These are phyloP conservation scores for Ptychadena robeensis DNA, from an alignment of 2,797 vertebrate genomes.

Conservation along the genomic window DNA sequence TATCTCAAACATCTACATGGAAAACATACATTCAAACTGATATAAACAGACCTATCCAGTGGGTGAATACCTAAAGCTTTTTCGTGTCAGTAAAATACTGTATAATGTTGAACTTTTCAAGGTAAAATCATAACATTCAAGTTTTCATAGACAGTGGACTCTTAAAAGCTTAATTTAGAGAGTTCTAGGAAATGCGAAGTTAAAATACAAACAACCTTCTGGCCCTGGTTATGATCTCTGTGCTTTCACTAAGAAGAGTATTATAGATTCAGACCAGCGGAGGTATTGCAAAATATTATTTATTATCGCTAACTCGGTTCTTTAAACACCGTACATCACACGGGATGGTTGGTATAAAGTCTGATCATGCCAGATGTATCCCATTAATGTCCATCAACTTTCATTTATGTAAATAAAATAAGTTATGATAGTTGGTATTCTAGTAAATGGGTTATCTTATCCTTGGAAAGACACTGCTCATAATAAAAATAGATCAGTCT, in stretches of 20 bases:
- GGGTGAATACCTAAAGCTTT: constrained; percentile 49
- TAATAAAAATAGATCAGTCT: no score
- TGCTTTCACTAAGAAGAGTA: neutral
- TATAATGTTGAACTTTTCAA: constrained; percentile 39
- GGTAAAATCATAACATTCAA: constrained; percentile 59
- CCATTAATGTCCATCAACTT: neutral
- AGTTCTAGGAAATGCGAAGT: neutral
- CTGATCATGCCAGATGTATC: neutral
- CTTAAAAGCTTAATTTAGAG: constrained; percentile 47
- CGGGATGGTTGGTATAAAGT: neutral
- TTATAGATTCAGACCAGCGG: neutral
- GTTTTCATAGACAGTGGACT: constrained; percentile 46
- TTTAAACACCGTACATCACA: constrained; percentile 4
- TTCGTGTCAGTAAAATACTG: constrained; percentile 49
- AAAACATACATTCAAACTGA: constrained; percentile 47
- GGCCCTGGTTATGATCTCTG: constrained; percentile 20
- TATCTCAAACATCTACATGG: constrained; percentile 31
- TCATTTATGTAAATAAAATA: neutral
- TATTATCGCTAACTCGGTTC: constrained; percentile 3
- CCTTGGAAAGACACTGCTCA: no score
- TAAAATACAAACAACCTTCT: constrained; percentile 6
- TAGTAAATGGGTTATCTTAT: neutral
- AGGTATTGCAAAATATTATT: neutral
- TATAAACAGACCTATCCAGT: constrained; percentile 43
- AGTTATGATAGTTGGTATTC: neutral